A percentile compares a stretch with the other conserved stretches of the same genome.
Conservation (phyloP, 2,888 invertebrate species). For the Oxytorus armatus region DNA sequence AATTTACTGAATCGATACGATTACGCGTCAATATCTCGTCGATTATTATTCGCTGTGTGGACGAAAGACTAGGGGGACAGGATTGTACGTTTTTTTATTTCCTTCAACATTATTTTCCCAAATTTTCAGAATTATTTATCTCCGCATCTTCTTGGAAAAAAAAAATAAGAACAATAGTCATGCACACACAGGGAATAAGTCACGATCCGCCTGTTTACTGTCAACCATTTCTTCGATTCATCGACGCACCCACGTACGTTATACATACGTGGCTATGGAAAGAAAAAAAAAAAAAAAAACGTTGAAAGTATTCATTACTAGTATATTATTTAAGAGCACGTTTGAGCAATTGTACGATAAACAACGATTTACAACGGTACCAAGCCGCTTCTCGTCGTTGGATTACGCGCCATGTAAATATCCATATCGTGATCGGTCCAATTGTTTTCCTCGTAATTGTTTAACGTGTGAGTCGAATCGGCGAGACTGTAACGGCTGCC, state of each 20-base stretch:
- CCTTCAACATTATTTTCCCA: not conserved
- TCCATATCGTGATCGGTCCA: slow-evolving; percentile 99
- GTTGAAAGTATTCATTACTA: slow-evolving; percentile 5
- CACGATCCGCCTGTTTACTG: no score
- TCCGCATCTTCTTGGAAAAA: no score
- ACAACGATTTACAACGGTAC: slow-evolving; percentile 88
- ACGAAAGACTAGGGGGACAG: not conserved
- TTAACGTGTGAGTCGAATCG: slow-evolving; percentile 92
- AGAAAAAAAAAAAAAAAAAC: slow-evolving; percentile 5
- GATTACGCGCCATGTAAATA: slow-evolving; percentile 96
- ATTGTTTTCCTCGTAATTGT: slow-evolving; percentile 95
- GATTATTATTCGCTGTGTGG: slow-evolving; percentile 11
- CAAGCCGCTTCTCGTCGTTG: slow-evolving; percentile 93
- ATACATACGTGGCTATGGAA: no score
- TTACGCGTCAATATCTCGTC: not conserved
- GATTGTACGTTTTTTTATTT: not conserved
- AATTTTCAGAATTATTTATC: no score
- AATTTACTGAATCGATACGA: not conserved
- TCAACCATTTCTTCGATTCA: no score
- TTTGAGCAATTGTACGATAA: slow-evolving; percentile 66
- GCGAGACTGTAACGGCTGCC: slow-evolving; percentile 92
- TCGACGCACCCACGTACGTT: no score
- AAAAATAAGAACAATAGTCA: no score
- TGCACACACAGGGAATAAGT: no score
- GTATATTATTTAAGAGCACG: slow-evolving; percentile 59